Conservation (phyloP, 2,888 invertebrate species). For the Dioctria rufipes region DNA sequence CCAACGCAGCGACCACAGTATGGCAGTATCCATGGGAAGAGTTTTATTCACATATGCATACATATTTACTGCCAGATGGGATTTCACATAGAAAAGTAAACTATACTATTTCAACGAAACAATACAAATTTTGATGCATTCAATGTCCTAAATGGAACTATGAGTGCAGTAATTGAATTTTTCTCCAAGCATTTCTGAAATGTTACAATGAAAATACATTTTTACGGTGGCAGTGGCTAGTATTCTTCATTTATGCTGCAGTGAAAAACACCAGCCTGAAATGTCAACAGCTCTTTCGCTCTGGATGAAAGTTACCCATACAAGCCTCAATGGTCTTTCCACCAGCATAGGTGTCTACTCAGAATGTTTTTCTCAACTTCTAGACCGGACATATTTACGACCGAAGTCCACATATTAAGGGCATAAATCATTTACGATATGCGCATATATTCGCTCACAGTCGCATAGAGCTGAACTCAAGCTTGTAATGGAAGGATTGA, state of each 20-base stretch:
- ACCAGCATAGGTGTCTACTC: conserved; percentile 33
- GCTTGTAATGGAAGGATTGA: conserved; percentile 59
- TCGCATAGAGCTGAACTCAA: conserved; percentile 56
- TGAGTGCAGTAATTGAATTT: conserved; percentile 38
- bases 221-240: conserved; percentile 11
- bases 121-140: background rate
- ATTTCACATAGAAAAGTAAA: background rate
- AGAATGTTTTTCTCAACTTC: conserved; percentile 53
- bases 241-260: conserved; percentile 44
- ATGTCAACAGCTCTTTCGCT: conserved; percentile 43
- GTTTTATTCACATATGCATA: background rate
- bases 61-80: background rate
- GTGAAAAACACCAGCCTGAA: conserved; percentile 33
- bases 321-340: conserved; percentile 41
- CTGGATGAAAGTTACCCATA: conserved; percentile 16
- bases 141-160: background rate
- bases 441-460: conserved; percentile 55
- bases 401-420: conserved; percentile 59
- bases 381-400: conserved; percentile 54
- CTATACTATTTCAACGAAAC: background rate
- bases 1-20: too few species aligned
- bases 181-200: conserved; percentile 7
- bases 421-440: conserved; percentile 58
- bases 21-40: too few species aligned
- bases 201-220: conserved; percentile 23